Evolutionary conservation across 2,797 vertebrate genomes (phyloP), one percentile per base, ranked within the genome.

Genomic region (Spondyliosoma cantharus): DNA sequence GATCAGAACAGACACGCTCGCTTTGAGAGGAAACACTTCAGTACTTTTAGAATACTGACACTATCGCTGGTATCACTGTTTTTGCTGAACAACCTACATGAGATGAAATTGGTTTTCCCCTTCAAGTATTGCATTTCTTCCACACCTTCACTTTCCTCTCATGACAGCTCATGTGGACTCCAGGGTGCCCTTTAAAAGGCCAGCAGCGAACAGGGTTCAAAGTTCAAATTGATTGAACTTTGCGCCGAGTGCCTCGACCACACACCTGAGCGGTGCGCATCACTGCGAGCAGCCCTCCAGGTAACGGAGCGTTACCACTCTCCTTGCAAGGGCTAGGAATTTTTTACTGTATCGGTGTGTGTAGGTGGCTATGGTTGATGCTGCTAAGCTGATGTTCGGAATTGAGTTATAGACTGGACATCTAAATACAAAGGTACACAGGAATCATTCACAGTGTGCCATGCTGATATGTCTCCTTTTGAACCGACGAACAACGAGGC

Each of bases 211-310:
- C 12, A 3, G 57, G 63, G 75, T 75, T 32, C 74, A 84, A 57
- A 57, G 81, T 32, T 87, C 72, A 87, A 75, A 80, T 46, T 71
- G 84, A 82, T 24, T 78, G 57, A 83, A 74, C 64, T 59, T 74
- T 59, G 52, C 29, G 6, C 43, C 19, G 43, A 78, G 62, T n/a
- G 61, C 45, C 63, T 74, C 1, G 0, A 27, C 61, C 20, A 45
- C 60, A 74, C 5, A 50, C 57, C 61, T 42, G 67, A 80, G 61
- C 19, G 37, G 43, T 19, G 46, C 62, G 50, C 64, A 43, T 69
- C 52, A 50, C 22, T 2, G 50, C 61, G 15, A 58, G 43, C 14
- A 42, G 64, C 52, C 24, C 59, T 53, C 37, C 37, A 19, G 73
- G 20, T 70, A 57, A 71, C 48, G 19, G 66, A 32, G 65, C 29